Evolutionary conservation across 2,113 vertebrate genomes (phyloP), one percentile per base, ranked within the genome.

Genomic region (Tinamus guttatus): DNA sequence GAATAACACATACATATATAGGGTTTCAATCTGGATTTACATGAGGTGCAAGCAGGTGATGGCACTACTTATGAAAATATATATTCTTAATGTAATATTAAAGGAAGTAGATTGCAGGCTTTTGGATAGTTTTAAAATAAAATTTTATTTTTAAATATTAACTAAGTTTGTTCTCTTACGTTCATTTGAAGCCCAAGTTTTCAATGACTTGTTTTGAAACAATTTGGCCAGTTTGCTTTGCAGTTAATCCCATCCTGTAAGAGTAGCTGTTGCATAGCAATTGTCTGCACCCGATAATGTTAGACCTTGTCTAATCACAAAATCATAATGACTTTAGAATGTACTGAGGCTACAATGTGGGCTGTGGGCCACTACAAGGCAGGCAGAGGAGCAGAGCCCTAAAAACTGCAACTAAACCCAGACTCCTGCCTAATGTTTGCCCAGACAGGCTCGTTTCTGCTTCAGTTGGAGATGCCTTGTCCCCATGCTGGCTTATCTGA

Each of bases 101-200:
- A 85, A 60, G 63, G 73, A 89, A 85, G 40, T 21, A 91, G 67
- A 76, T 28, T 85, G 49, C 5, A 76, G 40, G 8, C 27, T 58
- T 81, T 92, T 45, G 43, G 45, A 69, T 20, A 68, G 36, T 52
- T 87, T 14, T 85, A 91, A 91, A 78, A 30, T 13, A 85, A 4
- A n/a, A 83, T 79, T 81, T 85, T 34, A 28, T 82, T 89, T 67
- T 36, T 70, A 87, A 88, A 75, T 88, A 83, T 85, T 93, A 34
- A 60, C 80, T 80, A 73, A 71, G 13, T 22, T 75, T 41, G 2
- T 45, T 90, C 52, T 43, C 0, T 19, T 71, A 41, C 0, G 0
- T 20, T 77, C 93, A 4, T 51, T 77, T 51, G 51, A 80, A 85
- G 60, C 6, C 13, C 13, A 54, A 79, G 18, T 6, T 92, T 87